Evolutionary conservation across 2,888 invertebrate genomes (phyloP).

Genomic region (Machimus atricapillus): DNA sequence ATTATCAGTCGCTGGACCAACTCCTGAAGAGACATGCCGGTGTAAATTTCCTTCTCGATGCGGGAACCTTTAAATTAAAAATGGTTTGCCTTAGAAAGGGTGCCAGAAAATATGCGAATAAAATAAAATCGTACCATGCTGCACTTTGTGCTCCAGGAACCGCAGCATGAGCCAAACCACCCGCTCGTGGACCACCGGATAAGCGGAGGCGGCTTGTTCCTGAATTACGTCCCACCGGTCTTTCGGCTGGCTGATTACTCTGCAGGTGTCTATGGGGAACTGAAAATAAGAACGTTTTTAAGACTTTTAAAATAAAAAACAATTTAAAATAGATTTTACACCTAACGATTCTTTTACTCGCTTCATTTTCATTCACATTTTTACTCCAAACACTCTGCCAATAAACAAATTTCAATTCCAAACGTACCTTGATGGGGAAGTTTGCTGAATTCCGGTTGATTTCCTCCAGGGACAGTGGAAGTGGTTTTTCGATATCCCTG

Average conservation of each 20-base stretch:
- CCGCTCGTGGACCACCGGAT: slow-evolving; percentile 74
- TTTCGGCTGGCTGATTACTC: slow-evolving; percentile 54
- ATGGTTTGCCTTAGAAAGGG: neutral
- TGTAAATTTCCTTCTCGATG: slow-evolving; percentile 59
- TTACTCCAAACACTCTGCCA: no score
- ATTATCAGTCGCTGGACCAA: slow-evolving; percentile 65
- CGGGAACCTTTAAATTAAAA: slow-evolving; percentile 52
- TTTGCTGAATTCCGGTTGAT: slow-evolving; percentile 38
- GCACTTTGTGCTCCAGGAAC: slow-evolving; percentile 70
- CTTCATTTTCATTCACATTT: no score
- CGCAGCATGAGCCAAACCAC: slow-evolving; percentile 69
- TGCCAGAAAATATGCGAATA: neutral
- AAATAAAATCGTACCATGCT: slow-evolving; percentile 52
- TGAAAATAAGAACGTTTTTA: slow-evolving; percentile 46
- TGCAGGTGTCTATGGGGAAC: slow-evolving; percentile 58
- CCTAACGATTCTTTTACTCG: no score
- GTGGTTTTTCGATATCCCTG: slow-evolving; percentile 49
- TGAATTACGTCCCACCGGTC: slow-evolving; percentile 52
- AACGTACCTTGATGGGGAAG: slow-evolving; percentile 44
- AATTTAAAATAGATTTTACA: no score
- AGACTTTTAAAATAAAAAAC: no score
- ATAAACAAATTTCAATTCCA: neutral
- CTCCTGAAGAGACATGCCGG: slow-evolving; percentile 61
- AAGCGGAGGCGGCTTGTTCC: slow-evolving; percentile 65
- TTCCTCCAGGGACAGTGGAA: neutral